Evolutionary conservation across 2,797 vertebrate genomes (phyloP).

Genomic region (Falco naumanni): DNA sequence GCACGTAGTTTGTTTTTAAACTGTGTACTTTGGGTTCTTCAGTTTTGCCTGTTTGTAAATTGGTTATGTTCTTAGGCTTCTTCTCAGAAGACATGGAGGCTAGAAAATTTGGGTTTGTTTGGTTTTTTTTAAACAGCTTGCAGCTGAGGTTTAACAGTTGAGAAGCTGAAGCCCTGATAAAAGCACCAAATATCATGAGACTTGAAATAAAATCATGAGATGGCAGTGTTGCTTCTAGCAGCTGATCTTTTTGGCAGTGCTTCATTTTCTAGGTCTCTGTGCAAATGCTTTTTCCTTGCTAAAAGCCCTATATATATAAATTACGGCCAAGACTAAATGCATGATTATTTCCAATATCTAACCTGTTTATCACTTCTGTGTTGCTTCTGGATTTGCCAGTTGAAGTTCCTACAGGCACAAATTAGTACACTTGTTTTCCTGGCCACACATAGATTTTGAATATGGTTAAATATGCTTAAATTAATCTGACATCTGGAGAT

Average conservation of each 20-base stretch:
- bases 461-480: constrained; percentile 29
- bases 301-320: constrained; percentile 25
- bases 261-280: constrained; percentile 43
- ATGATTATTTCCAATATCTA: constrained; percentile 54
- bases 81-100: neutral
- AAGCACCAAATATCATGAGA: constrained; percentile 13
- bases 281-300: constrained; percentile 34
- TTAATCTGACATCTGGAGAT: constrained; percentile 62
- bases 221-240: constrained; percentile 69
- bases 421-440: constrained; percentile 22
- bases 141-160: neutral
- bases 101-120: neutral
- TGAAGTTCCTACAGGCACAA: constrained; percentile 8
- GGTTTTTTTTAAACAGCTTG: neutral
- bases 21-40: neutral
- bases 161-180: constrained; percentile 5
- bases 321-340: constrained; percentile 16
- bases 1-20: neutral
- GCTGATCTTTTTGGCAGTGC: constrained; percentile 49
- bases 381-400: constrained; percentile 23
- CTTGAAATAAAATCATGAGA: constrained; percentile 66
- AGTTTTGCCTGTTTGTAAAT: neutral
- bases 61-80: neutral
- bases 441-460: neutral
- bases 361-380: constrained; percentile 25